Percentiles rank a stretch among this genome's conserved stretches.
phyloP scores from a whole-genome alignment of 2,113 vertebrate species.

The Dicaeum eximium region DNA sequence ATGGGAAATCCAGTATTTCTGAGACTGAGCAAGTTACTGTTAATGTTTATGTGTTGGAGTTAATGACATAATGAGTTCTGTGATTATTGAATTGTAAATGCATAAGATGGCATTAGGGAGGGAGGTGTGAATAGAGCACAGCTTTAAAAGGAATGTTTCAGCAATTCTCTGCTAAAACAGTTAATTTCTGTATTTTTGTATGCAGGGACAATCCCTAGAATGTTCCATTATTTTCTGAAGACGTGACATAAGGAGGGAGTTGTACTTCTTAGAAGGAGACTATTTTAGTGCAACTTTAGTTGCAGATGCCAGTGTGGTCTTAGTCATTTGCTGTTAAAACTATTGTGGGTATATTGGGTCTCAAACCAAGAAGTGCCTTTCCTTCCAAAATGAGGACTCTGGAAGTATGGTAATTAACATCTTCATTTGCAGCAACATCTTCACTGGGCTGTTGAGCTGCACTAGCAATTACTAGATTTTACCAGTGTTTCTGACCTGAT shows the following conservation, averaged over 20 bases:
- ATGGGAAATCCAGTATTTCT: not conserved
- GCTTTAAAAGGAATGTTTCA: not conserved
- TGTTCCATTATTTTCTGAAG: not conserved
- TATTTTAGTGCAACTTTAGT: not conserved
- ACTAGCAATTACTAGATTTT: not conserved
- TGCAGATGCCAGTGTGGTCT: not conserved
- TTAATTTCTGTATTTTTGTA: not conserved
- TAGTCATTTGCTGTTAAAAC: not conserved
- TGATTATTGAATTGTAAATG: not conserved
- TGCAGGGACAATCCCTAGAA: not conserved
- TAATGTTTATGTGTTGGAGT: not conserved
- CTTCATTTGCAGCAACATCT: not conserved
- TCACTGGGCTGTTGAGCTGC: not conserved
- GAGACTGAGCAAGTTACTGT: not conserved
- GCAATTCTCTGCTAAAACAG: not conserved
- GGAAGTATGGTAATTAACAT: not conserved
- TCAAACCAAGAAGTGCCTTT: not conserved
- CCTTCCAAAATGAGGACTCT: not conserved
- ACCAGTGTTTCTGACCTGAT: not conserved
- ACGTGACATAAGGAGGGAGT: not conserved
- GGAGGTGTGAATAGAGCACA: not conserved
- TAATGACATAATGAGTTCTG: not conserved
- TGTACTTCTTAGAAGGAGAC: not conserved
- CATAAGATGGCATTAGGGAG: not conserved
- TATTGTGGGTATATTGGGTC: not conserved